phyloP scores from a whole-genome alignment of 2,888 invertebrate species.

The Caenorhabditis imperialis region DNA sequence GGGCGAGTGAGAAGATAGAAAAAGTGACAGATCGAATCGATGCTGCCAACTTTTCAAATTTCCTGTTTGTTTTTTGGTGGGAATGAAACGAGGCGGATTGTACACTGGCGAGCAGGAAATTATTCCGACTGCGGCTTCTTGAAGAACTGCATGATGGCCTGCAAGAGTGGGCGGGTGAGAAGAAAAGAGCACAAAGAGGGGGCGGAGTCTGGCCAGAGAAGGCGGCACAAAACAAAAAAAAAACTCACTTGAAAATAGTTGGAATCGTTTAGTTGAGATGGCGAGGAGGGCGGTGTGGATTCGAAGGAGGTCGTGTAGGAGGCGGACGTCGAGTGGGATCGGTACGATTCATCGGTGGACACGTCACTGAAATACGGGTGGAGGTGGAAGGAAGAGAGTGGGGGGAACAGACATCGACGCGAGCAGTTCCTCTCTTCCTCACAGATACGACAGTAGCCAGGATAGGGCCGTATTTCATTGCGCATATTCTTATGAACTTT shows the following conservation, averaged over 20 bases:
- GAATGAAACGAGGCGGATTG: neutral
- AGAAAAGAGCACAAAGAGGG: constrained; percentile 13
- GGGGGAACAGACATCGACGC: constrained; percentile 8
- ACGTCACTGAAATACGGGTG: no score
- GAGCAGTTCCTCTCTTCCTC: constrained; percentile 14
- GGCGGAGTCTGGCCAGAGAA: neutral
- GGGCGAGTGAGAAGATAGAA: neutral
- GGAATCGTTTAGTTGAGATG: constrained; percentile 7
- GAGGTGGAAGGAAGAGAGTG: constrained; percentile 2
- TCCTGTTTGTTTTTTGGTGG: constrained; percentile 11
- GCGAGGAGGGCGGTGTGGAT: constrained; percentile 12
- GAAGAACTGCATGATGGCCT: constrained; percentile 39
- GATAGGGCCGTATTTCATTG: constrained; percentile 4
- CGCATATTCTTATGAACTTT: constrained; percentile 27
- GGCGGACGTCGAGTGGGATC: constrained; percentile 2
- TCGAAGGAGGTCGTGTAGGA: constrained; percentile 17
- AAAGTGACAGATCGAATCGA: constrained; percentile 5
- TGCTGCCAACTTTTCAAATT: constrained; percentile 15
- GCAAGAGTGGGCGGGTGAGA: constrained; percentile 3
- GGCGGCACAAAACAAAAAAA: no score
- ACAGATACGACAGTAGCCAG: constrained; percentile 23
- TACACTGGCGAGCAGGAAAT: constrained; percentile 36
- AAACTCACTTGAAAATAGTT: constrained; percentile 31
- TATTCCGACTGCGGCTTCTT: constrained; percentile 12
- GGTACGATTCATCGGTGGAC: neutral